These are phyloP conservation scores for Alcedo atthis DNA, from an alignment of 2,797 vertebrate genomes.

Conservation along the genomic window DNA sequence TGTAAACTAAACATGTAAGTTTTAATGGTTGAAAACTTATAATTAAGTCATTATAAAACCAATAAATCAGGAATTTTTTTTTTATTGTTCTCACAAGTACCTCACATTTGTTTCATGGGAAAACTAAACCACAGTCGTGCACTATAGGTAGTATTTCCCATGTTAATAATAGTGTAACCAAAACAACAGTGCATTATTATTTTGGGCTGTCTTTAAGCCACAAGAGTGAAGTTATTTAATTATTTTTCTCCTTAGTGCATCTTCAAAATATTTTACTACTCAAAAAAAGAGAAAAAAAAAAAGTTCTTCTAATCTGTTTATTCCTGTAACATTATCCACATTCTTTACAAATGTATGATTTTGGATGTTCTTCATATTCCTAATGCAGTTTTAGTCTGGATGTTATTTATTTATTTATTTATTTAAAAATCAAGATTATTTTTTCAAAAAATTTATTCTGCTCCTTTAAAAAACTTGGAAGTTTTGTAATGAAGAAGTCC, in stretches of 20 bases:
- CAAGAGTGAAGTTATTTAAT: background rate
- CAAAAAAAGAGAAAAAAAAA: no score
- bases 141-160: background rate
- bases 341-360: background rate
- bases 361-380: background rate
- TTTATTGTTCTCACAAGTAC: conserved; percentile 1
- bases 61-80: background rate
- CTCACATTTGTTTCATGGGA: background rate
- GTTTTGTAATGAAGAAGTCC: accelerated
- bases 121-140: conserved; percentile 1
- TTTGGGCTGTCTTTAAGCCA: background rate
- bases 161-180: background rate
- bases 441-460: background rate
- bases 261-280: background rate
- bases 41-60: background rate
- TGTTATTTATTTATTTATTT: background rate
- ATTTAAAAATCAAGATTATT: background rate
- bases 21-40: background rate
- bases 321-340: accelerated
- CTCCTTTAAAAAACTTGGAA: background rate
- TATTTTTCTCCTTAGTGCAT: background rate
- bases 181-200: background rate
- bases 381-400: background rate
- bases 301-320: background rate
- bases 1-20: background rate